phyloP scores from a whole-genome alignment of 2,113 vertebrate species.

The Azemiops feae region DNA sequence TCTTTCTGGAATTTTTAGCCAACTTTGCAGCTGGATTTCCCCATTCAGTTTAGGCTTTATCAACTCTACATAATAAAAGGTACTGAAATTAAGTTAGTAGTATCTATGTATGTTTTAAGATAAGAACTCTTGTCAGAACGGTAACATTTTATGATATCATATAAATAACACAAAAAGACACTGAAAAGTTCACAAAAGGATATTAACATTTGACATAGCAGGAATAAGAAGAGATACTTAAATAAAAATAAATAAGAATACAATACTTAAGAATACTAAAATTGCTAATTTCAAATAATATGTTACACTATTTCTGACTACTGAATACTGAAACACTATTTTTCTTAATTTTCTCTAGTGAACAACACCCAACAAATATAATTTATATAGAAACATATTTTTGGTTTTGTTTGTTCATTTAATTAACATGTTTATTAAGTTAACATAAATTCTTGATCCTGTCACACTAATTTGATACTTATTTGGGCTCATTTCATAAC shows the following conservation, averaged over 20 bases:
- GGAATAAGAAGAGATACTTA: neutral
- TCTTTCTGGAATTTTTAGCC: neutral
- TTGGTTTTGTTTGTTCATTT: conserved; percentile 43
- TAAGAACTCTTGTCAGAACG: neutral
- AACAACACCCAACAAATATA: conserved; percentile 42
- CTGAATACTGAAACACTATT: conserved; percentile 24
- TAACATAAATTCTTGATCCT: conserved; percentile 48
- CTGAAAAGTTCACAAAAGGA: neutral
- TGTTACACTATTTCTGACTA: neutral
- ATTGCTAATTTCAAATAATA: neutral
- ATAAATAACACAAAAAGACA: neutral
- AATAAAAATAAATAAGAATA: neutral
- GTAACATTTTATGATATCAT: neutral
- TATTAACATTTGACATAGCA: neutral
- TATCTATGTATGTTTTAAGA: neutral
- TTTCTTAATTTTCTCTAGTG: conserved; percentile 47
- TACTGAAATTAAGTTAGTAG: neutral
- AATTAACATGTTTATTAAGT: conserved; percentile 40
- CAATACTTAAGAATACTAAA: neutral
- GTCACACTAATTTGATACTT: conserved; percentile 48
- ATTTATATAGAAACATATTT: conserved; percentile 47
- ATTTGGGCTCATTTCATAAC: conserved; percentile 48
- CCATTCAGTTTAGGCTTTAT: neutral
- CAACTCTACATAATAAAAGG: neutral
- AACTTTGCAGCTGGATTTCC: neutral